Evolutionary conservation across 2,797 vertebrate genomes (phyloP).

Genomic region (Tachyglossus aculeatus): DNA sequence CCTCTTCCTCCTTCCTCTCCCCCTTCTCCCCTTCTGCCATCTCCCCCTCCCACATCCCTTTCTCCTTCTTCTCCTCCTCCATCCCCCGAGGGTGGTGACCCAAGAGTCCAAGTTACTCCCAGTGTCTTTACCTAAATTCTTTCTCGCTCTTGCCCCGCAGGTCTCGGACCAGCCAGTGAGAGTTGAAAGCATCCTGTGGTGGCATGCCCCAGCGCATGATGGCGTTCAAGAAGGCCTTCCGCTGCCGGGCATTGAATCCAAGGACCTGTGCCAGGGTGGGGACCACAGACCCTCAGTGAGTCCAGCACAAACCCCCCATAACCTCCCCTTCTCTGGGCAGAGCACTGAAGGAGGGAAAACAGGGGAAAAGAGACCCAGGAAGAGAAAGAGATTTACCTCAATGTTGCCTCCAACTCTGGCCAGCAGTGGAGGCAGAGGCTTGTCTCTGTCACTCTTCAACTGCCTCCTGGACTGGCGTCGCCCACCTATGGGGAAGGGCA

Average conservation of each 20-base stretch:
- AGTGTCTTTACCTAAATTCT: conserved; percentile 87
- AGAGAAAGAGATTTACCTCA: conserved; percentile 77
- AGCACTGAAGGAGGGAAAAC: neutral
- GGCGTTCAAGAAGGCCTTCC: conserved; percentile 96
- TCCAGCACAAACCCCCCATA: rapidly evolving
- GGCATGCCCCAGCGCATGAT: conserved; percentile 99
- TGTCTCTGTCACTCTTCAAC: conserved; percentile 93
- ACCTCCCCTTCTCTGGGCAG: rapidly evolving
- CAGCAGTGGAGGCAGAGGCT: conserved; percentile 92
- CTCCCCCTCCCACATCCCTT: rapidly evolving
- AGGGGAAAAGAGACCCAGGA: rapidly evolving
- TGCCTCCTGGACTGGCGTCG: conserved; percentile 93
- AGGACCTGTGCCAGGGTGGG: conserved; percentile 81
- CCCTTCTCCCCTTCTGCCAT: neutral
- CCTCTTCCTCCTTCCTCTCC: neutral
- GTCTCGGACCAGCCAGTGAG: conserved; percentile 96
- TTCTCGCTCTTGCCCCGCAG: conserved; percentile 96
- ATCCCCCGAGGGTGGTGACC: rapidly evolving
- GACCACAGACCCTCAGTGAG: rapidly evolving
- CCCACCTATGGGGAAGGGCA: conserved; percentile 78
- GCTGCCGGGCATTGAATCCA: conserved; percentile 95
- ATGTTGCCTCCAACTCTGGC: conserved; percentile 96
- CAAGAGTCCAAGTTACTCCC: neutral
- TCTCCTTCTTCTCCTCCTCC: neutral
- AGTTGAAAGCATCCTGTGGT: conserved; percentile 98